Evolutionary conservation across 2,797 vertebrate genomes (phyloP), one percentile per base, ranked within the genome.

Genomic region (Meda fulgida): DNA sequence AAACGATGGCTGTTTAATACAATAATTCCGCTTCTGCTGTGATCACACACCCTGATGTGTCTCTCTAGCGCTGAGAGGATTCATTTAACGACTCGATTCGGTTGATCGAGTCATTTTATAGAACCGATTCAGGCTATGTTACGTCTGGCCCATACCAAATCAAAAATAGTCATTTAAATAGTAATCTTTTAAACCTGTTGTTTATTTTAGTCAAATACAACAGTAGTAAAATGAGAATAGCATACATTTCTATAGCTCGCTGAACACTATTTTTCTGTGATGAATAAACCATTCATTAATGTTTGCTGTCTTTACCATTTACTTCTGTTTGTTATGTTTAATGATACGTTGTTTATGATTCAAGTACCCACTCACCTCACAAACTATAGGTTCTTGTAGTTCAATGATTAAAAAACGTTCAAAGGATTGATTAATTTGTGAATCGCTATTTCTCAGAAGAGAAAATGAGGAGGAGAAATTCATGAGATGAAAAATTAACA

Each of bases 41-140:
- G 23, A 69, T 31, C 82, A 77, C 82, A 84, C 82, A 84, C 82
- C 72, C 71, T 29, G 55, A 26, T 26, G 38, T 16, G 6, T 76
- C 71, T 51, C 31, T 66, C 23, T n/a, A n/a, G 13, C 80, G 38
- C 53, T n/a, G 53, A 83, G 23, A 53, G 46, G 71, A 84, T 55
- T 31, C 73, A 40, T 38, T 67, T 18, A 14, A 2, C 5, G 81
- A 76, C 6, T 53, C 72, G 81, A 67, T 38, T 84, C 46, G 13
- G 36, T 65, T 11, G 11, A 10, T 51, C 21, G 4, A 40, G 21
- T 84, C 82, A 16, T 5, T 65, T 51, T 29, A 80, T 48, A 16
- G 60, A 78, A 63, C 16, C 3, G 53, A 40, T 26, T 8, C 53
- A 46, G 60, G 14, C 16, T 43, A 6, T 3, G 38, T 26, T 48